These are phyloP conservation scores for Ganaspis brasiliensis DNA, from an alignment of 2,888 invertebrate species.

Conservation along the genomic window DNA sequence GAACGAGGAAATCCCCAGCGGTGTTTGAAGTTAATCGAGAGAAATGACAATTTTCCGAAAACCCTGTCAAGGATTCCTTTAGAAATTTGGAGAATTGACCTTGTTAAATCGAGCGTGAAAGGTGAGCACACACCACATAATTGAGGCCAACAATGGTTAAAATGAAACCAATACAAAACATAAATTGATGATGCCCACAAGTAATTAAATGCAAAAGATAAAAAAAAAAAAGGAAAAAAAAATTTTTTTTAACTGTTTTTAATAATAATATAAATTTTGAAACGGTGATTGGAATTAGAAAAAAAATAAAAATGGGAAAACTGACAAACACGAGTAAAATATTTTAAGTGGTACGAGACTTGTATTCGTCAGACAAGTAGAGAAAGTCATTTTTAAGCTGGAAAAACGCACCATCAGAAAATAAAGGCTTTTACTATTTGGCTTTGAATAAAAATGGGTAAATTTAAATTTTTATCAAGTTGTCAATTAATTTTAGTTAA, in stretches of 20 bases:
- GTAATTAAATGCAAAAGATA: background rate
- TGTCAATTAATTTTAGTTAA: too few species aligned
- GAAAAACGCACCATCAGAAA: too few species aligned
- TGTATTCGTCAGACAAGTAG: background rate
- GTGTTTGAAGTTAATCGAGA: background rate
- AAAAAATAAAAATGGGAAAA: too few species aligned
- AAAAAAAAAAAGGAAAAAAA: too few species aligned
- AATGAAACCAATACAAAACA: slow-evolving; percentile 9
- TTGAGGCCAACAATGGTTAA: background rate
- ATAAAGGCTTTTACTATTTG: too few species aligned
- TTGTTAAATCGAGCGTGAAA: slow-evolving; percentile 30
- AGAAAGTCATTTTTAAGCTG: background rate
- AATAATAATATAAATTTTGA: too few species aligned
- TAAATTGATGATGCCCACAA: background rate
- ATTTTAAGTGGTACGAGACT: background rate
- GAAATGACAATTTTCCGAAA: slow-evolving; percentile 14
- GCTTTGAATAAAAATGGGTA: too few species aligned
- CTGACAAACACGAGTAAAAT: too few species aligned
- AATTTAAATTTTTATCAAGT: too few species aligned
- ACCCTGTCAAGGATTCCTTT: slow-evolving; percentile 30
- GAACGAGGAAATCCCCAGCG: background rate
- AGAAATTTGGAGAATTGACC: slow-evolving; percentile 22
- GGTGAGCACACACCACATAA: background rate
- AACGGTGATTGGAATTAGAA: too few species aligned
- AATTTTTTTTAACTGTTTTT: too few species aligned